phyloP scores from a whole-genome alignment of 1,140 invertebrate species.

The Drosophila kepulauana region DNA sequence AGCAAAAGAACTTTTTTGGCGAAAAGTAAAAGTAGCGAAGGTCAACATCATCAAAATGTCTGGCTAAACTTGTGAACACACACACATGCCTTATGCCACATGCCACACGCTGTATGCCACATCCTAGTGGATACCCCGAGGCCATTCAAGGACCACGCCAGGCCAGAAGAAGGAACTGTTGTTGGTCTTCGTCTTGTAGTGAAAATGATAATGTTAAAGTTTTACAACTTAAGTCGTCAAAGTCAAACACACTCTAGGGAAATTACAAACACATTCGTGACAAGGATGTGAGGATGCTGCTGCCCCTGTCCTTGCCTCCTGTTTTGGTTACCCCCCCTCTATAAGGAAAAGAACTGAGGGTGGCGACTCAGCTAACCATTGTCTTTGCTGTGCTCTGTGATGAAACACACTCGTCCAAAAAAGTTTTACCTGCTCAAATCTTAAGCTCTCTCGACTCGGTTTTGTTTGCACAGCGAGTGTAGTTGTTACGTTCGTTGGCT shows the following conservation, averaged over 20 bases:
- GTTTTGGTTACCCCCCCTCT: neutral
- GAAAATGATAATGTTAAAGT: conserved; percentile 85
- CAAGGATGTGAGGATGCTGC: conserved; percentile 62
- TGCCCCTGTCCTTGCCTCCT: neutral
- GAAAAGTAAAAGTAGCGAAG: conserved; percentile 81
- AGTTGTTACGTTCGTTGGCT: conserved; percentile 21
- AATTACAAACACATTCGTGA: conserved; percentile 85
- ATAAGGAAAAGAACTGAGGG: conserved; percentile 65
- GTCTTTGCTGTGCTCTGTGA: conserved; percentile 47
- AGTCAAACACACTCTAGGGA: conserved; percentile 85
- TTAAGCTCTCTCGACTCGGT: conserved; percentile 56
- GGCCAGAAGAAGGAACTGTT: conserved; percentile 17
- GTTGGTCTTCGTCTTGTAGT: conserved; percentile 54
- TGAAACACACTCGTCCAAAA: conserved; percentile 61
- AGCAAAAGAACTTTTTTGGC: conserved; percentile 45
- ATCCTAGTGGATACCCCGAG: conserved; percentile 48
- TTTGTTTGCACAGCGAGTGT: conserved; percentile 12
- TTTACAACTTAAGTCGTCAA: conserved; percentile 85
- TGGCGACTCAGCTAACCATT: conserved; percentile 32
- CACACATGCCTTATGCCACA: conserved; percentile 31
- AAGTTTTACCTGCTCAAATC: conserved; percentile 73
- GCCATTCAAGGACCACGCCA: conserved; percentile 31
- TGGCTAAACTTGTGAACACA: conserved; percentile 57
- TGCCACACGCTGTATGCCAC: conserved; percentile 23
- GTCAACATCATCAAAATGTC: conserved; percentile 84